These are phyloP conservation scores for Drosophila gunungcola DNA, from an alignment of 1,140 invertebrate genomes.

Conservation along the genomic window DNA sequence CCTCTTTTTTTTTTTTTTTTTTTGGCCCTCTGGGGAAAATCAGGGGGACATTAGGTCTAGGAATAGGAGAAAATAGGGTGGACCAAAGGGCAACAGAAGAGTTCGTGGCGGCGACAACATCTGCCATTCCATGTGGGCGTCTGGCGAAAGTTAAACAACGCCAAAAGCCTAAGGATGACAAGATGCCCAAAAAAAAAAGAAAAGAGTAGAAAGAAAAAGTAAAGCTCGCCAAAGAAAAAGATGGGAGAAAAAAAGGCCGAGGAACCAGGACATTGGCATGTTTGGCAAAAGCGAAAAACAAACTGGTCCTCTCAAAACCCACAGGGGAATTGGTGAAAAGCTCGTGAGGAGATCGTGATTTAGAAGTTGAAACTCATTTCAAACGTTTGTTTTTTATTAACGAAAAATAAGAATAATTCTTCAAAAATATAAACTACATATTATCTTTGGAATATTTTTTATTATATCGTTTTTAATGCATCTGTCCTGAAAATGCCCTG, in stretches of 20 bases:
- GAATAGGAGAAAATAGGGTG: neutral
- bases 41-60: neutral
- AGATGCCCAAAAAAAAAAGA: conserved; percentile 32
- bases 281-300: conserved; percentile 31
- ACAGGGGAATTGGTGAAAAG: neutral
- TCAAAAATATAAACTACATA: too few species aligned
- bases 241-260: conserved; percentile 11
- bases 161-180: conserved; percentile 69
- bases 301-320: conserved; percentile 22
- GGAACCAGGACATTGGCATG: conserved; percentile 46
- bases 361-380: too few species aligned
- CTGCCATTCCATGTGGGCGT: conserved; percentile 61
- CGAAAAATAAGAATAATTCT: too few species aligned
- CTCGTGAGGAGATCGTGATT: conserved; percentile 4
- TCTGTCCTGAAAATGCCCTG: too few species aligned
- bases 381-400: too few species aligned
- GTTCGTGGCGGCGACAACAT: conserved; percentile 21
- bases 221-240: conserved; percentile 1
- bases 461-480: too few species aligned
- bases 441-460: too few species aligned
- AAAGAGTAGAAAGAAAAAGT: conserved; percentile 7
- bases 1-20: conserved; percentile 3
- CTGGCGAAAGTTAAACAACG: conserved; percentile 58
- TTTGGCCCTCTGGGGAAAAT: neutral
- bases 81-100: conserved; percentile 3